These are phyloP conservation scores for Busseola fusca DNA, from an alignment of 2,888 invertebrate genomes.

Conservation along the genomic window DNA sequence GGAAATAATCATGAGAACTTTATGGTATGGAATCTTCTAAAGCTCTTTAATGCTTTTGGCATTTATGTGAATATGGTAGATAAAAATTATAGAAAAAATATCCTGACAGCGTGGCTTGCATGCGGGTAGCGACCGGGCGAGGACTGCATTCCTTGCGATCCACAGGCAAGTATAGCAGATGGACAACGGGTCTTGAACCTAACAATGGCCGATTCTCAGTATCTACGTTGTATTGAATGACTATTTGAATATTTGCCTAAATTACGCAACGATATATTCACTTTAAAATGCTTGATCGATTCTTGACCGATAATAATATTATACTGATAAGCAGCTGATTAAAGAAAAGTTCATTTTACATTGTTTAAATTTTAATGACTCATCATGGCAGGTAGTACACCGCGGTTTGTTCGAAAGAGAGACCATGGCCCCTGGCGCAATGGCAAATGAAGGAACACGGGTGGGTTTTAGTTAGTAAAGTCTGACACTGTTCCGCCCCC, in stretches of 20 bases:
- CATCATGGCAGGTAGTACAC: neutral
- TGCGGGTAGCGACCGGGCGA: slow-evolving; percentile 74
- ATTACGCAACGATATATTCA: slow-evolving; percentile 17
- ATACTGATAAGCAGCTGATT: slow-evolving; percentile 42
- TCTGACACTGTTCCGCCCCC: too few species aligned
- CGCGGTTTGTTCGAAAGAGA: too few species aligned
- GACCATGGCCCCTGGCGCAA: too few species aligned
- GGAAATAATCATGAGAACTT: slow-evolving; percentile 56
- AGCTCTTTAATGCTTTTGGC: neutral
- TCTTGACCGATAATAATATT: slow-evolving; percentile 41
- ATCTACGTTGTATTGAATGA: slow-evolving; percentile 25
- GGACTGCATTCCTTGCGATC: slow-evolving; percentile 81
- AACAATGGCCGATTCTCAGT: slow-evolving; percentile 63
- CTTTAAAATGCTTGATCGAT: slow-evolving; percentile 33
- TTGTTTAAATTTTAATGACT: slow-evolving; percentile 20
- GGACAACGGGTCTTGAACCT: slow-evolving; percentile 78
- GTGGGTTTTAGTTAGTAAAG: too few species aligned
- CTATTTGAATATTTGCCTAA: slow-evolving; percentile 32
- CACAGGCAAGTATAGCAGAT: slow-evolving; percentile 68
- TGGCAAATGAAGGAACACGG: too few species aligned
- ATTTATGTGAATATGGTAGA: slow-evolving; percentile 5
- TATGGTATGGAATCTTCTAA: slow-evolving; percentile 25
- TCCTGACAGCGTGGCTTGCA: slow-evolving; percentile 61
- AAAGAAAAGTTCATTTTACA: slow-evolving; percentile 14
- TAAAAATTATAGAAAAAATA: slow-evolving; percentile 49